Base-by-base conservation (phyloP, 2,888 invertebrate genomes). In the Tetragonisca angustula region DNA sequence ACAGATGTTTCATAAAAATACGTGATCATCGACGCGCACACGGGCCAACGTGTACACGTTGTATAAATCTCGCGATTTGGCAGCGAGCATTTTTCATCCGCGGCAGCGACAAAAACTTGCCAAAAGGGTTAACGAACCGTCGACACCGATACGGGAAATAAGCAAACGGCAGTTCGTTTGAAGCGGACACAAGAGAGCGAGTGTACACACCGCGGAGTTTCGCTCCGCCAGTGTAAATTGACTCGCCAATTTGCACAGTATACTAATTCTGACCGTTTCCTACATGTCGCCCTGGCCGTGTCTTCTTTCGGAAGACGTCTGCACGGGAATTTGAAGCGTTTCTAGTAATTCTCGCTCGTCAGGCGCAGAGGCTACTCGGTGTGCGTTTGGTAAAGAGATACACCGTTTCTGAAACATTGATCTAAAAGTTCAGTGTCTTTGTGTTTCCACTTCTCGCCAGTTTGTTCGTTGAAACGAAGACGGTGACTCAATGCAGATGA, bases 191-290 rank as follows among this genome's bases (percentile, higher is more conserved):
- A 52, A 64, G 32, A 32, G 50, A 52, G 32, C 13, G 19, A 3
- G 24, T n/a, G 49, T 19, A 56, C 69, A 61, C 17, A 13, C 50
- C 32, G n/a, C 61, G 36, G 67, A 61, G 74, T 79, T 79, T 83
- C 76, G 64, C 76, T 82, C 73, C 80, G 76, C 79, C 79, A 84
- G 84, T 78, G 87, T 70, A 87, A 87, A 87, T 87, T 87, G 87
- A 74, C 84, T 82, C 74, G 36, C 73, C 81, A 79, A 79, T 84
- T 84, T 81, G 72, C 72, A 77, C 87, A 71, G 67, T 73, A 74
- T 75, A 77, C 74, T 72, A 84, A 62, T 75, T 71, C 70, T 71
- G 76, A 79, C 73, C 64, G 62, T 64, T 64, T 62, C 64, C 21
- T 36, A 74, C 71, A 62, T 32, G 61, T 65, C 65, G 56, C 65